A percentile compares a stretch with the other conserved stretches of the same genome.
These are phyloP conservation scores for human (Homo sapiens) DNA, from an alignment of 2,113 vertebrate species.

Conservation along the genomic window DNA sequence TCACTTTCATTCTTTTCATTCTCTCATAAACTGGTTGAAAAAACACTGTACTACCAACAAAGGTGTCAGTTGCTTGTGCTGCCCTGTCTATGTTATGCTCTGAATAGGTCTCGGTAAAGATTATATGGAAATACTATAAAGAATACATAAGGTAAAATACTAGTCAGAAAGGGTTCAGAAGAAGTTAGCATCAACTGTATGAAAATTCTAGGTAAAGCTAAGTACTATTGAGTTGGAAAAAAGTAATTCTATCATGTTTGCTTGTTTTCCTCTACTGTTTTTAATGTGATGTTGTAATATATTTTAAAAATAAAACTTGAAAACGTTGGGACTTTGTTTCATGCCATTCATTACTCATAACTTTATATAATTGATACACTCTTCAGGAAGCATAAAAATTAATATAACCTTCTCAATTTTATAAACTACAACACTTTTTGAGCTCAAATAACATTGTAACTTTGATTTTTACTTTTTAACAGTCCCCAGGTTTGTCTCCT, in stretches of 20 bases:
- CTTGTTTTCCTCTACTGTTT: background rate
- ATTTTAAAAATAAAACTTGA: conserved; percentile 37
- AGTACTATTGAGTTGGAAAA: background rate
- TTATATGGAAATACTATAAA: background rate
- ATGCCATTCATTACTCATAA: background rate
- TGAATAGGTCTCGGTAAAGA: background rate
- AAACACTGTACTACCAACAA: background rate
- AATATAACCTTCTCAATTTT: background rate
- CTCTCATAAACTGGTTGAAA: background rate
- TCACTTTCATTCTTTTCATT: background rate
- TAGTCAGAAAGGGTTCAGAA: background rate
- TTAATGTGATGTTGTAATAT: conserved; percentile 10
- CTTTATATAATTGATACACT: conserved; percentile 22
- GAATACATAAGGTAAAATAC: background rate
- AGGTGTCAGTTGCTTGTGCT: background rate
- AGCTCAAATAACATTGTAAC: conserved; percentile 20
- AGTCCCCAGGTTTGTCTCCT: background rate
- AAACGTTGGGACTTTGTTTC: background rate
- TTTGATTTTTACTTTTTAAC: conserved; percentile 60
- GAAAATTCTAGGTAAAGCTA: background rate
- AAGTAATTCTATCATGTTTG: background rate
- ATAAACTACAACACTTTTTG: conserved; percentile 34
- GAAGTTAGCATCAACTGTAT: background rate
- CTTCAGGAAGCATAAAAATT: conserved; percentile 57
- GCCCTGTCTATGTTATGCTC: background rate